Conservation (phyloP, 2,113 vertebrate species). For the Nycticebus coucang region DNA sequence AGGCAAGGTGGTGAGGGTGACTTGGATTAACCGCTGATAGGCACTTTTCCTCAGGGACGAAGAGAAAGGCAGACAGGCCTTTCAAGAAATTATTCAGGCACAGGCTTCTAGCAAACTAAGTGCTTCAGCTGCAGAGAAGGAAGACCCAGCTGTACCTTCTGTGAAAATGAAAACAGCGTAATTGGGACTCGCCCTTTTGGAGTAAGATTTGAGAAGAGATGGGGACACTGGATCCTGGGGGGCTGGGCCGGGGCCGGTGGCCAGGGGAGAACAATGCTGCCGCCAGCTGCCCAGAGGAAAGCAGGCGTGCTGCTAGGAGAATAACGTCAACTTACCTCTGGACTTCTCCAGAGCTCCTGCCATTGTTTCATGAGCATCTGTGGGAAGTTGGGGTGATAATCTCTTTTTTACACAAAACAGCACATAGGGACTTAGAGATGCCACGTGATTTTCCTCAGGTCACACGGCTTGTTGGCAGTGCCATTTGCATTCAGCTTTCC, state of each 20-base stretch:
- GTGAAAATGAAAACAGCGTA: not conserved
- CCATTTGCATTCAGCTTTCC: slow-evolving; percentile 16
- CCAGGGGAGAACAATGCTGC: not conserved
- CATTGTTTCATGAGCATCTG: not conserved
- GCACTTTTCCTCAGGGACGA: not conserved
- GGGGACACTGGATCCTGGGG: not conserved
- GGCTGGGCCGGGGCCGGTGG: too few species aligned
- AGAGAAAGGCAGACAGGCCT: not conserved
- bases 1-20: not conserved
- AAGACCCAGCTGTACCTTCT: not conserved
- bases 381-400: not conserved
- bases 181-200: not conserved
- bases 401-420: not conserved
- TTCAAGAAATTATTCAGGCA: not conserved
- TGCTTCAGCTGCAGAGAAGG: not conserved
- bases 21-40: not conserved
- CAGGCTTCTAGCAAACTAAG: not conserved
- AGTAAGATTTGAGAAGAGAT: not conserved
- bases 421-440: not conserved
- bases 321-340: not conserved
- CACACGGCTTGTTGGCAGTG: not conserved
- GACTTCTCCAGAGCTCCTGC: not conserved
- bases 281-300: not conserved
- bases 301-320: not conserved
- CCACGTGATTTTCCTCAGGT: not conserved